Base-by-base conservation (phyloP, 2,797 vertebrate genomes). In the Cyprinodon diabolis region DNA sequence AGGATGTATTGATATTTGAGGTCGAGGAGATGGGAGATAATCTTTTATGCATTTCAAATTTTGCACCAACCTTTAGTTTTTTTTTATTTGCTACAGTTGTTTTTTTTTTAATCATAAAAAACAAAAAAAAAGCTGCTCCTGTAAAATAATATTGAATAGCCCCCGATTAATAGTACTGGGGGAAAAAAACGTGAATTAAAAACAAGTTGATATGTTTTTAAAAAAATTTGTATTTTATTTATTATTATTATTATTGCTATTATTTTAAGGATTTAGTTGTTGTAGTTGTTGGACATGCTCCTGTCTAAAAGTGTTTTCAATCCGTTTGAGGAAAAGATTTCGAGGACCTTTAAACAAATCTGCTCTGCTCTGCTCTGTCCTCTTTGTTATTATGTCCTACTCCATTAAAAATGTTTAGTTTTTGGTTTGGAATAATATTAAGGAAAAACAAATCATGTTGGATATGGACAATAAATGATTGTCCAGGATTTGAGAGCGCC, bases 401-500 rank as follows among this genome's bases (percentile, higher is more conserved):
- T 75, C 69, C 74, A 58, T 69, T 81, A 85, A 84, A 86, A 82
- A 72, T 45, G 67, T 79, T 90, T 2, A 30, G 30, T 30, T 89
- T 91, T 3, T 8, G 7, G 40, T 43, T 43, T 43, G 4, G 7
- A 43, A 43, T 6, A 43, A 5, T 43, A 43, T 5, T 8, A 43
- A 43, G 40, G 30, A 43, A 43, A 43, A 43, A 43, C 83, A 92
- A 92, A 93, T 94, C 90, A 93, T 91, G 86, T 89, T 80, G 85
- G 86, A 91, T 85, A 82, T 81, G 88, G 85, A 91, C 88, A 87
- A 91, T 91, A 89, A 92, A 92, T 84, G 85, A 92, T 87, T 92
- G 75, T 80, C 77, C 84, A 91, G 94, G 93, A 94, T 94, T 94
- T 94, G 78, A 87, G 84, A 83, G 83, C 23, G 80, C 92, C 92